Percentiles rank a stretch among this genome's conserved stretches.
These are phyloP conservation scores for Prenolepis imparis DNA, from an alignment of 2,888 invertebrate species.

Conservation along the genomic window DNA sequence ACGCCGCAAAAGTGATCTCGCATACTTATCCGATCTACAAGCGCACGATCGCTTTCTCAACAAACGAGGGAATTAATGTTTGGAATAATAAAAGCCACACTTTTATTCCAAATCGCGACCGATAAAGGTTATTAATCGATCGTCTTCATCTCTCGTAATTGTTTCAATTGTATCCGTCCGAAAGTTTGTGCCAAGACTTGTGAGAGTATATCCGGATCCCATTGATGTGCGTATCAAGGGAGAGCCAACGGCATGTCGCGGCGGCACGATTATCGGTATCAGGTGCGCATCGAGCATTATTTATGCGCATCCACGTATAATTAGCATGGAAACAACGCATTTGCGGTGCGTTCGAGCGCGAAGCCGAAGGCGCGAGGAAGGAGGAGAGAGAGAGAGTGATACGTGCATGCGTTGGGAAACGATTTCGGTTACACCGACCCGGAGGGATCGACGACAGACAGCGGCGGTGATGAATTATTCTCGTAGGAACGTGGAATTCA, in stretches of 20 bases:
- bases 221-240: not conserved
- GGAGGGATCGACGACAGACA: constrained; percentile 47
- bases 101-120: not conserved
- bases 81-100: not conserved
- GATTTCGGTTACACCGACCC: constrained; percentile 53
- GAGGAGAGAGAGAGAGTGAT: constrained; percentile 27
- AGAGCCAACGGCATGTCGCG: constrained; percentile 22
- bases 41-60: not conserved
- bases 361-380: constrained; percentile 11
- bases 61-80: not conserved
- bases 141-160: not conserved
- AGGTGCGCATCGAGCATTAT: constrained; percentile 49
- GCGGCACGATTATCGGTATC: constrained; percentile 60
- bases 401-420: constrained; percentile 48
- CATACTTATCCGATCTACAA: not conserved
- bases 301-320: constrained; percentile 53
- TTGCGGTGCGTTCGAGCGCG: constrained; percentile 40
- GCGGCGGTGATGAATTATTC: constrained; percentile 55
- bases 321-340: constrained; percentile 58
- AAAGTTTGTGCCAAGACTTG: constrained; percentile 40
- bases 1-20: constrained; percentile 8
- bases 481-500: constrained; percentile 54
- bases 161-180: constrained; percentile 1
- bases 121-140: not conserved
- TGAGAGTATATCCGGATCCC: not conserved